These are phyloP conservation scores for Oligia strigilis DNA, from an alignment of 2,888 invertebrate genomes.

Conservation along the genomic window DNA sequence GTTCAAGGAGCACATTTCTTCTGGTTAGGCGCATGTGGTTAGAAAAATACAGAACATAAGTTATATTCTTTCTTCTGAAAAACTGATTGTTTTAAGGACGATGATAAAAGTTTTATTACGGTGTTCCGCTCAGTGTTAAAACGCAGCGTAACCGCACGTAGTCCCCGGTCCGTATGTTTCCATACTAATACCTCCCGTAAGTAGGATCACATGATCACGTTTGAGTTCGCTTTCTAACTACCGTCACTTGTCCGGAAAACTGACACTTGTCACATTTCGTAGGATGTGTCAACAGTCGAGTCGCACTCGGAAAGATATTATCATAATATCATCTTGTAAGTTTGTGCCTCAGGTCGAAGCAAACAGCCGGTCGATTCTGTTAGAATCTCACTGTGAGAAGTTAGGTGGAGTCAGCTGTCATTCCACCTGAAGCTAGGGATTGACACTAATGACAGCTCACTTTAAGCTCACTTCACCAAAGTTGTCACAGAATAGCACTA, in stretches of 20 bases:
- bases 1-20: background rate
- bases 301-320: constrained; percentile 4
- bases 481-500: too few species aligned
- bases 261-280: constrained; percentile 53
- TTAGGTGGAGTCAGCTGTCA: too few species aligned
- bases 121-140: background rate
- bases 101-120: too few species aligned
- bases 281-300: constrained; percentile 24
- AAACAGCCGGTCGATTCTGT: background rate
- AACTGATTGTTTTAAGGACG: too few species aligned
- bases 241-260: constrained; percentile 54
- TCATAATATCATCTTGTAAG: constrained; percentile 4
- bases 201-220: constrained; percentile 44
- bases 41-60: background rate
- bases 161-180: constrained; percentile 24
- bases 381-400: too few species aligned
- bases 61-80: background rate
- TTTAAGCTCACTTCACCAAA: too few species aligned
- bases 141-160: background rate
- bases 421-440: too few species aligned
- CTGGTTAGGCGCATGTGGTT: background rate
- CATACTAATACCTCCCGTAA: background rate
- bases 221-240: constrained; percentile 55
- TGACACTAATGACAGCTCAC: too few species aligned
- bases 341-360: background rate